phyloP scores from a whole-genome alignment of 2,113 vertebrate species.

The Gorsachius goisagi region DNA sequence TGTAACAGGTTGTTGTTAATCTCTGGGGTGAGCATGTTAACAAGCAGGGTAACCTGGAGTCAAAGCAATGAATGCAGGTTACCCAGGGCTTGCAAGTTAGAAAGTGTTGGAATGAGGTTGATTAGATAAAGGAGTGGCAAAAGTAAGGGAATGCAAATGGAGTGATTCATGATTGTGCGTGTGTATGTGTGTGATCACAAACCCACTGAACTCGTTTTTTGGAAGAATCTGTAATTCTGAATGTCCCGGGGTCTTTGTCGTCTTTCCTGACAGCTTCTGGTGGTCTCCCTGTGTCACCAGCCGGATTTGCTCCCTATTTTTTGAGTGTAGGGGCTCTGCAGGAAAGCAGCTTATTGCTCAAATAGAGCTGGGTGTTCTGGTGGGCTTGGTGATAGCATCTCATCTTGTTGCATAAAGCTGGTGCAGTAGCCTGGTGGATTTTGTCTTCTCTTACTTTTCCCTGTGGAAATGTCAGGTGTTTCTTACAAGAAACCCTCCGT shows the following conservation, averaged over 20 bases:
- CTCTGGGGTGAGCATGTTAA: not conserved
- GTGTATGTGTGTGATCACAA: not conserved
- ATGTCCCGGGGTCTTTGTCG: accelerated
- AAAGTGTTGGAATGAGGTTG: not conserved
- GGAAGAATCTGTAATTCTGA: not conserved
- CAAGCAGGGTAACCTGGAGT: not conserved
- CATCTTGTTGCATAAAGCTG: not conserved
- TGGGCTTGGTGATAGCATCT: not conserved
- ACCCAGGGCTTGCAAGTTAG: not conserved
- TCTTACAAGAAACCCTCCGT: not conserved
- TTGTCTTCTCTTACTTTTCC: not conserved
- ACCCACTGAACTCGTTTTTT: not conserved
- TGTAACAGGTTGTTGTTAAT: not conserved
- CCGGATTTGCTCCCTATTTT: not conserved
- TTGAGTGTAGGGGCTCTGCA: not conserved
- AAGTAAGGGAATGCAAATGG: constrained; percentile 28
- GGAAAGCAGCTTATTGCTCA: not conserved
- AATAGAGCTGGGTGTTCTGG: not conserved
- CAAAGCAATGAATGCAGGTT: not conserved
- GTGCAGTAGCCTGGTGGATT: not conserved
- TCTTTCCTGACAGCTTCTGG: not conserved
- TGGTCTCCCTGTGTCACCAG: not conserved
- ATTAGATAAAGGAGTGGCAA: constrained; percentile 61
- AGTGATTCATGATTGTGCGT: constrained; percentile 16
- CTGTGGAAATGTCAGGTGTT: not conserved